Evolutionary conservation across 35 echinoderm and acorn worm species (phyloP).

Genomic region (Heliocidaris erythrogramma): DNA sequence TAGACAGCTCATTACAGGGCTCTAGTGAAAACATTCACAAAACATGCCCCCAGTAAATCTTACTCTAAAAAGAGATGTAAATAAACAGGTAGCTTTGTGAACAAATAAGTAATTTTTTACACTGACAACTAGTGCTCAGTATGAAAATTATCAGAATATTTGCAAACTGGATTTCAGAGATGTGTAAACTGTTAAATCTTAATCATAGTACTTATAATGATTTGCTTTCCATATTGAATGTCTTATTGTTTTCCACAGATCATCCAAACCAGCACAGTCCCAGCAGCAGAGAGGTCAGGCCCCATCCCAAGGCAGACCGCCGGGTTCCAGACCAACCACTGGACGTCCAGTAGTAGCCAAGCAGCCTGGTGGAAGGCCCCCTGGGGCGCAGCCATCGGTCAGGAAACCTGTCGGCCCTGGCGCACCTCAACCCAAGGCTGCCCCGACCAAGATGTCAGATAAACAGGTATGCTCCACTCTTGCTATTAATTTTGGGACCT

Average conservation of each 20-base stretch:
- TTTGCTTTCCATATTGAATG: not conserved
- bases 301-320: not conserved
- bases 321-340: not conserved
- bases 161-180: too few species aligned
- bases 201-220: too few species aligned
- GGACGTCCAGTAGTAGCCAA: not conserved
- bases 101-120: too few species aligned
- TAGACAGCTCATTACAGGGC: too few species aligned
- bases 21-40: too few species aligned
- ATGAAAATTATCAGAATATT: too few species aligned
- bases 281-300: conserved; percentile 21
- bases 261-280: not conserved
- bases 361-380: not conserved
- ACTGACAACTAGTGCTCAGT: too few species aligned
- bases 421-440: not conserved
- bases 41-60: too few species aligned
- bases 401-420: not conserved
- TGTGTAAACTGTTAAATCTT: too few species aligned
- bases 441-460: not conserved
- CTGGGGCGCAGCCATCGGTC: not conserved
- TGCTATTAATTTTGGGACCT: not conserved
- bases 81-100: too few species aligned
- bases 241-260: not conserved
- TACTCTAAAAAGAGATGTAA: too few species aligned
- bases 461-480: not conserved